phyloP scores from a whole-genome alignment of 1,140 invertebrate species.

The Cydia amplana region DNA sequence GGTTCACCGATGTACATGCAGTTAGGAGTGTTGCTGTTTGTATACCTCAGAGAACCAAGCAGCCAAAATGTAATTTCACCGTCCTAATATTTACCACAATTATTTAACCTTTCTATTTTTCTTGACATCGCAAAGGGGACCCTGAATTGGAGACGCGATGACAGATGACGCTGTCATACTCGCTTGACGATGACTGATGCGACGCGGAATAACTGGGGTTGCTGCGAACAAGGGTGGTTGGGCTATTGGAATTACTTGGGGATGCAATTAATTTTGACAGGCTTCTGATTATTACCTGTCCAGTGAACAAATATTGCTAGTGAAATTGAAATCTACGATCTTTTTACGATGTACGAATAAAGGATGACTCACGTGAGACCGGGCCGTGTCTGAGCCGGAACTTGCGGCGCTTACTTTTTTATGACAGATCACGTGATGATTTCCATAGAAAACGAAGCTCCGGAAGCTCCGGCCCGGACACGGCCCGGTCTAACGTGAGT shows the following conservation, averaged over 20 bases:
- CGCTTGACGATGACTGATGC: slow-evolving; percentile 26
- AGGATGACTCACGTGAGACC: no score
- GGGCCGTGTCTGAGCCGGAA: no score
- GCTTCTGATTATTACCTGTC: neutral
- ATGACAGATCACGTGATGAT: no score
- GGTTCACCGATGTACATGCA: no score
- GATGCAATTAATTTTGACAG: neutral
- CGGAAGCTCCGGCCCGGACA: no score
- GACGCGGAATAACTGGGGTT: neutral
- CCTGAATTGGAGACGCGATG: slow-evolving; percentile 7
- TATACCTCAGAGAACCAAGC: neutral
- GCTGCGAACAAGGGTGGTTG: neutral
- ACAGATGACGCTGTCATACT: slow-evolving; percentile 28
- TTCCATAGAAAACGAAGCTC: no score
- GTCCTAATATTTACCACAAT: slow-evolving; percentile 8
- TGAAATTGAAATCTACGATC: no score
- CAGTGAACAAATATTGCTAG: no score
- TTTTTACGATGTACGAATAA: no score
- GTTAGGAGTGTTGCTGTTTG: no score
- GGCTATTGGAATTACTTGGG: neutral
- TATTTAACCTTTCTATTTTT: slow-evolving; percentile 27
- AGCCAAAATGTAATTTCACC: neutral
- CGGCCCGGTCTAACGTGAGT: no score
- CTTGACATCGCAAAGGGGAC: neutral
- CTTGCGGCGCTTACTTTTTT: no score